Percentiles rank a stretch among this genome's conserved stretches.
Conservation (phyloP, 2,888 invertebrate species). For the Apomyelois bistriatella region DNA sequence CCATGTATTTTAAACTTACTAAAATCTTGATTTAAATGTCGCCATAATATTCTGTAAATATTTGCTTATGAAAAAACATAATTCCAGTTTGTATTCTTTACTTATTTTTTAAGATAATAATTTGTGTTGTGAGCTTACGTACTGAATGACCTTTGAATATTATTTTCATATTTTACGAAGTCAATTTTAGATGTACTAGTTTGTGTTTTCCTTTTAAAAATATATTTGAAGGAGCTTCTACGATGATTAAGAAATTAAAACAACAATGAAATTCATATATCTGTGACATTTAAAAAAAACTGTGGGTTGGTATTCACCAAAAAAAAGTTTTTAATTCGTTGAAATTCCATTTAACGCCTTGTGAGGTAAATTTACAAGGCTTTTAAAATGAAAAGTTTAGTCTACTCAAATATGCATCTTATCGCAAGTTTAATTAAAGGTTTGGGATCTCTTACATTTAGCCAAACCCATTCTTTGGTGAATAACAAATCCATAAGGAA, state of each 20-base stretch:
- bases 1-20: constrained; percentile 20
- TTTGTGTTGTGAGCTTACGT: constrained; percentile 42
- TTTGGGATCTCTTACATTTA: too few relatives aligned
- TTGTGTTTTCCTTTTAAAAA: constrained; percentile 18
- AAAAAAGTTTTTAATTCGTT: too few relatives aligned
- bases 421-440: too few relatives aligned
- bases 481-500: too few relatives aligned
- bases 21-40: not conserved
- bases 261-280: constrained; percentile 13
- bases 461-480: too few relatives aligned
- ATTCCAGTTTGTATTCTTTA: constrained; percentile 8
- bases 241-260: constrained; percentile 14
- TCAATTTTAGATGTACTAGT: constrained; percentile 33
- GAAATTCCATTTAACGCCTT: too few relatives aligned
- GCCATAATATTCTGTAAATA: constrained; percentile 1
- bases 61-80: not conserved
- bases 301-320: not conserved
- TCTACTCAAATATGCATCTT: too few relatives aligned
- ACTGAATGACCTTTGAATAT: constrained; percentile 33
- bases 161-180: constrained; percentile 32
- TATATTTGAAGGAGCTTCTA: constrained; percentile 23
- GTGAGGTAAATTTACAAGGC: too few relatives aligned
- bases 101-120: constrained; percentile 30
- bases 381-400: too few relatives aligned
- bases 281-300: not conserved